Conservation (phyloP, 2,797 vertebrate genomes). For the Eremophila alpestris region DNA sequence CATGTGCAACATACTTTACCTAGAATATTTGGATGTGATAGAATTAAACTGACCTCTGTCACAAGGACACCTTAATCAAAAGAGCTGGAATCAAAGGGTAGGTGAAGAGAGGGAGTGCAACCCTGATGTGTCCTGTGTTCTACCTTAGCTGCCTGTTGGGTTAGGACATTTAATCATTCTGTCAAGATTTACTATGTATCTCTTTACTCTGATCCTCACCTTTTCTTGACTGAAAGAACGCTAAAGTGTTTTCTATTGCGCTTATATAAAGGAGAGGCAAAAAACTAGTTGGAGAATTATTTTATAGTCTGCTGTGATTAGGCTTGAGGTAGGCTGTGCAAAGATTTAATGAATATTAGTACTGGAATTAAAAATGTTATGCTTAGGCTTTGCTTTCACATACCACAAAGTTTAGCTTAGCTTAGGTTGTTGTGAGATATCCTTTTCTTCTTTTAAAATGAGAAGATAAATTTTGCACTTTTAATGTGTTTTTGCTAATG, state of each 20-base stretch:
- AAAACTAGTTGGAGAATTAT: neutral
- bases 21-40: slow-evolving; percentile 76
- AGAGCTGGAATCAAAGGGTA: slow-evolving; percentile 15
- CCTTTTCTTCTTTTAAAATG: neutral
- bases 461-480: slow-evolving; percentile 8
- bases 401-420: neutral
- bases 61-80: slow-evolving; percentile 86
- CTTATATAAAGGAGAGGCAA: neutral
- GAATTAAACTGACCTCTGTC: slow-evolving; percentile 85
- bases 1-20: slow-evolving; percentile 80
- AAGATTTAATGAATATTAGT: slow-evolving; percentile 61
- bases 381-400: slow-evolving; percentile 11
- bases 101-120: neutral
- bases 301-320: slow-evolving; percentile 24
- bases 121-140: slow-evolving; percentile 5
- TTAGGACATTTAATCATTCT: slow-evolving; percentile 64
- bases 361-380: slow-evolving; percentile 31
- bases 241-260: neutral
- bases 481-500: slow-evolving; percentile 13
- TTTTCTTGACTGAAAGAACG: slow-evolving; percentile 45
- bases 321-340: neutral
- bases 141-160: slow-evolving; percentile 13
- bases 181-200: neutral
- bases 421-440: neutral
- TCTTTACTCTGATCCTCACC: neutral